Evolutionary conservation across 2,888 invertebrate genomes (phyloP).

Genomic region (Drosophila prostipennis): DNA sequence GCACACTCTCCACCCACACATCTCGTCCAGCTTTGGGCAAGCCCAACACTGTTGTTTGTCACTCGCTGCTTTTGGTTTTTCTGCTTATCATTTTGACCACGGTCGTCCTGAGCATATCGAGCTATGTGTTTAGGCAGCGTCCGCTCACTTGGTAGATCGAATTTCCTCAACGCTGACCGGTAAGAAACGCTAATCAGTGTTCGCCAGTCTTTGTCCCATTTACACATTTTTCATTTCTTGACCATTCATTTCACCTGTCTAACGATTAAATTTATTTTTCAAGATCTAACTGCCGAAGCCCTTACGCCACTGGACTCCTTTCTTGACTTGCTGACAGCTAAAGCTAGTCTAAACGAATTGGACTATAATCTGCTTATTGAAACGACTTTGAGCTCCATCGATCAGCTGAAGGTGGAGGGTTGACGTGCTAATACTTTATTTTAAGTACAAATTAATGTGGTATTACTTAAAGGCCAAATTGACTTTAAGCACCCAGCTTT

Average conservation of each 20-base stretch:
- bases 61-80: conserved; percentile 69
- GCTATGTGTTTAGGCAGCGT: conserved; percentile 47
- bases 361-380: conserved; percentile 94
- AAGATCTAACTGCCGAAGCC: conserved; percentile 90
- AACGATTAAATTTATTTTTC: conserved; percentile 28
- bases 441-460: not conserved
- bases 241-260: no score
- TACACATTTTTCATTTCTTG: not conserved
- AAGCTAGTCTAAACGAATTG: conserved; percentile 93
- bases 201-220: conserved; percentile 26
- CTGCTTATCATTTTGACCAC: conserved; percentile 62
- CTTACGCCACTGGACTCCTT: conserved; percentile 93
- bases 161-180: conserved; percentile 15
- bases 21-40: conserved; percentile 59
- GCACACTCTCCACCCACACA: conserved; percentile 17
- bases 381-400: conserved; percentile 87
- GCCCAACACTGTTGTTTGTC: conserved; percentile 61
- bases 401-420: conserved; percentile 70
- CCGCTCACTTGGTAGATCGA: conserved; percentile 48
- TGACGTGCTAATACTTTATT: conserved; percentile 18
- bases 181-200: conserved; percentile 32
- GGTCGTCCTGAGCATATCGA: conserved; percentile 55
- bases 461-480: conserved; percentile 38
- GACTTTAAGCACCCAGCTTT: conserved; percentile 47
- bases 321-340: conserved; percentile 92